These are phyloP conservation scores for Heliconius himera DNA, from an alignment of 1,140 invertebrate genomes.

Conservation along the genomic window DNA sequence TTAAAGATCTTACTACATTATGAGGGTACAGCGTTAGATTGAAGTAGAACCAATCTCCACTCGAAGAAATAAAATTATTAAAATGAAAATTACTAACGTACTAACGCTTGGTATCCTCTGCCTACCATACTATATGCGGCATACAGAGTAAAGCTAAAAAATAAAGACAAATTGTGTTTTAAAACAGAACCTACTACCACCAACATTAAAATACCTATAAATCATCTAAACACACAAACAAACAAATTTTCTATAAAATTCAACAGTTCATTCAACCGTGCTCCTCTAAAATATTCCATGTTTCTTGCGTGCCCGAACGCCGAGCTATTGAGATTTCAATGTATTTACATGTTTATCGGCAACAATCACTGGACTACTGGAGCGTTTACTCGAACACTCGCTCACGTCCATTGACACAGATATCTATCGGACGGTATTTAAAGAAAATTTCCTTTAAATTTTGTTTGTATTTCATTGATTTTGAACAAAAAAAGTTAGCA, in stretches of 20 bases:
- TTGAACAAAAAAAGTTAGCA: too few species aligned
- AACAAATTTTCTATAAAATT: neutral
- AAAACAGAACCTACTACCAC: neutral
- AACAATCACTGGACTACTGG: conserved; percentile 20
- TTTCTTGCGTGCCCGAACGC: conserved; percentile 3
- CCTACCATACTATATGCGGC: too few species aligned
- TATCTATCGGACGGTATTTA: conserved; percentile 2
- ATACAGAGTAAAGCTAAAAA: neutral
- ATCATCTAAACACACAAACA: neutral
- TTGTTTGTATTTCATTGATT: too few species aligned
- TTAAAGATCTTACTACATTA: too few species aligned
- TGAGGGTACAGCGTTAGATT: too few species aligned
- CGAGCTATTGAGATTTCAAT: conserved; percentile 28
- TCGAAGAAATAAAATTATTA: too few species aligned
- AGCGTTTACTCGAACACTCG: conserved; percentile 6
- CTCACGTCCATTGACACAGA: conserved; percentile 36
- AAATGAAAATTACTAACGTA: too few species aligned
- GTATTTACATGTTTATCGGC: conserved; percentile 36
- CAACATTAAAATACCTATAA: neutral
- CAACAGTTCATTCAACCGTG: conserved; percentile 3
- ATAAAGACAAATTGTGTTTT: too few species aligned
- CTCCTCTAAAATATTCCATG: conserved; percentile 16
- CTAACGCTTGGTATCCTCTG: too few species aligned
- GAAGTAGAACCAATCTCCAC: too few species aligned
- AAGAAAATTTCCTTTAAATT: too few species aligned